Conservation (phyloP, 2,797 vertebrate species). For the Bryconaethiops microstoma region DNA sequence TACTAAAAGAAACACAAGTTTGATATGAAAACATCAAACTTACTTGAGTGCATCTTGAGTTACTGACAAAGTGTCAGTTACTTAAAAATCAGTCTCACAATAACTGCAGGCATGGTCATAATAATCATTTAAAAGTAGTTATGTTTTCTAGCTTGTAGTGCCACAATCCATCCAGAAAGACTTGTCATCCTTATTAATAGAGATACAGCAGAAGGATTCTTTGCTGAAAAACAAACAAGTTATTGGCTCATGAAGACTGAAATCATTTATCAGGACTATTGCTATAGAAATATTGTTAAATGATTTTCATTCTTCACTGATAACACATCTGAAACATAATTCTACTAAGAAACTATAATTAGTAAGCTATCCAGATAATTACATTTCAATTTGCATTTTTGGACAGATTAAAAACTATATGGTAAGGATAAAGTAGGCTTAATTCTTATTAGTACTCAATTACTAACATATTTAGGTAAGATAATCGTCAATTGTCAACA, state of each 20-base stretch:
- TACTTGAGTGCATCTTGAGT: no score
- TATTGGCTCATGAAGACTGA: neutral
- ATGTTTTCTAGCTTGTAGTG: neutral
- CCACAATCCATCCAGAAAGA: neutral
- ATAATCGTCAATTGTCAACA: no score
- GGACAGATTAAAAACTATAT: neutral
- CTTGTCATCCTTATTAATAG: neutral
- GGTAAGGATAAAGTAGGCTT: neutral
- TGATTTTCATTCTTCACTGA: no score
- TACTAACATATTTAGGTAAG: neutral
- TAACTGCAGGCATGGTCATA: no score
- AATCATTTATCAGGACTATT: neutral
- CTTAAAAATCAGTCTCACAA: no score
- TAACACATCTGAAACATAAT: neutral
- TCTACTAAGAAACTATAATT: neutral
- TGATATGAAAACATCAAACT: no score
- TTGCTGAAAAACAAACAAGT: neutral
- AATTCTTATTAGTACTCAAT: neutral
- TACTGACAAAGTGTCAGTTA: no score
- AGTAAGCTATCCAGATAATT: no score
- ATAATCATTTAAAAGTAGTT: neutral
- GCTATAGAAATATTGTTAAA: no score
- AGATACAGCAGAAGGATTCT: neutral
- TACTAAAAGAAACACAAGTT: no score
- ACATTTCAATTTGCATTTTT: neutral